Evolutionary conservation across 2,888 invertebrate genomes (phyloP), one percentile per base, ranked within the genome.

Genomic region (Papilio elwesi): DNA sequence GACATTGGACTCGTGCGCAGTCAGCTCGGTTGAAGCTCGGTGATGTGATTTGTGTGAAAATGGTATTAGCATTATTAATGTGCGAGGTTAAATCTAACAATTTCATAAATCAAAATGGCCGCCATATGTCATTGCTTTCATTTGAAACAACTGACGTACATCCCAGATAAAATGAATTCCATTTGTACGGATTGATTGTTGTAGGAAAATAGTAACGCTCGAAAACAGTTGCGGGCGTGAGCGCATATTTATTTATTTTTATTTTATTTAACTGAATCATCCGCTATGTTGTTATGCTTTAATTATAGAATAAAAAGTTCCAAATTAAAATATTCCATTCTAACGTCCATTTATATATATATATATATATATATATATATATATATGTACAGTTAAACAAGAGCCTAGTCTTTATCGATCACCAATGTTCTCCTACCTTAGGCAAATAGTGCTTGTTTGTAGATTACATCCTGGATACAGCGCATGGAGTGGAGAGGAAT

Each of bases 361-460:
- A 26, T 26, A 4, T 26, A 26, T 26, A 26, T 26, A 26, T 26
- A n/a, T 26, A 2, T 1, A 26, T 26, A 26, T 26, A 26, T 26
- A 26, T 26, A 4, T 26, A 26, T 26, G 4, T 26, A 26, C n/a
- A n/a, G n/a, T n/a, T 26, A 26, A 26, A 26, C 26, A 26, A 26
- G 4, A 26, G 26, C 26, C 16, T 15, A 26, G 55, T 26, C 11
- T 55, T 5, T 11, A 55, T 55, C 55, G 7, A 43, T 9, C 10
- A 55, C 16, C 55, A 55, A 38, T 38, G 57, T 13, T n/a, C 13
- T 59, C n/a, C 57, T 36, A 6, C 2, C 8, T 65, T 59, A 59
- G 49, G 68, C 68, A 48, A 68, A 68, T 68, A 48, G 36, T 57
- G 36, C 49, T 12, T 68, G 62, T 69, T 62, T 69, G 36, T 52